A percentile compares a stretch with the other conserved stretches of the same genome.
phyloP scores from a whole-genome alignment of 2,888 invertebrate genomes.

The Chironomus riparius region DNA sequence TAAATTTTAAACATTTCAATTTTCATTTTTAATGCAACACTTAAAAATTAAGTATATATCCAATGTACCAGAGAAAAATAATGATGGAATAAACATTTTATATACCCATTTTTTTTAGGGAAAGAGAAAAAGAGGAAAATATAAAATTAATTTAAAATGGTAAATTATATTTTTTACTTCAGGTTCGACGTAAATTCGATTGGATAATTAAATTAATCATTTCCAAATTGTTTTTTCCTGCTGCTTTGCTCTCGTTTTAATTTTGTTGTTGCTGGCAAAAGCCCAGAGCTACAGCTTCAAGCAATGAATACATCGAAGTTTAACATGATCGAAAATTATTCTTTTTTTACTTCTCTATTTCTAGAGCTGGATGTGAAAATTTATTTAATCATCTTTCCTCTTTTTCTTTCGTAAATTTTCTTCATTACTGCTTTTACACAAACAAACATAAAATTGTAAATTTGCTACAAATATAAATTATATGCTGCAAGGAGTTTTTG shows the following conservation, averaged over 20 bases:
- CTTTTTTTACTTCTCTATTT: not conserved
- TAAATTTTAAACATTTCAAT: too few relatives aligned
- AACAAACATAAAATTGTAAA: not conserved
- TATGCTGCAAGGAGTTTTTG: not conserved
- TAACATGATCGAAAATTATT: not conserved
- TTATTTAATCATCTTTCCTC: not conserved
- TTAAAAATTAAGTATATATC: too few relatives aligned
- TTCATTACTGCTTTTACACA: not conserved
- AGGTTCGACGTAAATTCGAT: slow-evolving; percentile 25
- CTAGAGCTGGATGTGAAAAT: not conserved
- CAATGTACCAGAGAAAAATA: too few relatives aligned
- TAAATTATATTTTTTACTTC: slow-evolving; percentile 22
- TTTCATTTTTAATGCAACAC: too few relatives aligned
- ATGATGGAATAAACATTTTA: too few relatives aligned
- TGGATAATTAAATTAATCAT: slow-evolving; percentile 26
- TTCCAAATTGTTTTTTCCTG: slow-evolving; percentile 24
- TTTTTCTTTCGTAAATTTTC: not conserved
- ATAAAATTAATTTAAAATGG: slow-evolving; percentile 26
- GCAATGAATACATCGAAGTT: too few relatives aligned
- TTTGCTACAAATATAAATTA: not conserved
- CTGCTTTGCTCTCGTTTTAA: not conserved
- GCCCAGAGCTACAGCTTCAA: too few relatives aligned
- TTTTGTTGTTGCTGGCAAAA: not conserved
- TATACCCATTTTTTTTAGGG: not conserved
- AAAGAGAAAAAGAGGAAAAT: not conserved